These are phyloP conservation scores for Atrichornis clamosus DNA, from an alignment of 2,113 vertebrate genomes.

Conservation along the genomic window DNA sequence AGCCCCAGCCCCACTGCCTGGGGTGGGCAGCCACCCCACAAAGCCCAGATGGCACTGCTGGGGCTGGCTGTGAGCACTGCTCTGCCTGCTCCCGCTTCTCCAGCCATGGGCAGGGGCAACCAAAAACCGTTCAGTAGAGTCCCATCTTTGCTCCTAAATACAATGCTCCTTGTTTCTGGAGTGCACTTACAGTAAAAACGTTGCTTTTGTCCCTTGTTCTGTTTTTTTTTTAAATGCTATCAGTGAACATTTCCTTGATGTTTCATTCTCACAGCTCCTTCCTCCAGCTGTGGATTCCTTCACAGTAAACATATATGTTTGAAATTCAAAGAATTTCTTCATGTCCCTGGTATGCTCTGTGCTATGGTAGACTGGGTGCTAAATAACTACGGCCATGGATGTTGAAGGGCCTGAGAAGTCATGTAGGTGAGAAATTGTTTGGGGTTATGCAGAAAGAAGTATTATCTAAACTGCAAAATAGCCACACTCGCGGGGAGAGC, in stretches of 20 bases:
- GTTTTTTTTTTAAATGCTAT: not conserved
- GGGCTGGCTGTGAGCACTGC: not conserved
- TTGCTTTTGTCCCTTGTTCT: not conserved
- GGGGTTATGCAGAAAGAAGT: not conserved
- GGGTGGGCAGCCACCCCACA: rapidly evolving
- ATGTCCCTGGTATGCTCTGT: not conserved
- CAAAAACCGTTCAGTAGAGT: not conserved
- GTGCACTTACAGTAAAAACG: not conserved
- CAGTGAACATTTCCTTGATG: not conserved
- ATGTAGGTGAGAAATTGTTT: not conserved
- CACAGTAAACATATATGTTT: slow-evolving; percentile 12
- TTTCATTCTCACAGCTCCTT: not conserved
- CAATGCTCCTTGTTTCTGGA: not conserved
- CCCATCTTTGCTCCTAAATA: not conserved
- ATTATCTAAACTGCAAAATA: not conserved
- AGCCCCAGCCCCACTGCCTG: not conserved
- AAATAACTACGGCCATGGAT: not conserved
- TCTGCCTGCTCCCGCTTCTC: not conserved
- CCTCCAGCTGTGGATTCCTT: not conserved
- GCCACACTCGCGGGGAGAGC: rapidly evolving
- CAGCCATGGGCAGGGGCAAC: not conserved
- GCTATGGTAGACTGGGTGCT: not conserved
- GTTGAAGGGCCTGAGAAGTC: not conserved
- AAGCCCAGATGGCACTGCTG: rapidly evolving
- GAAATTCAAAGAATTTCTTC: slow-evolving; percentile 46